Evolutionary conservation across 2,888 invertebrate species (phyloP).

Genomic region (Drosophila niveifrons): DNA sequence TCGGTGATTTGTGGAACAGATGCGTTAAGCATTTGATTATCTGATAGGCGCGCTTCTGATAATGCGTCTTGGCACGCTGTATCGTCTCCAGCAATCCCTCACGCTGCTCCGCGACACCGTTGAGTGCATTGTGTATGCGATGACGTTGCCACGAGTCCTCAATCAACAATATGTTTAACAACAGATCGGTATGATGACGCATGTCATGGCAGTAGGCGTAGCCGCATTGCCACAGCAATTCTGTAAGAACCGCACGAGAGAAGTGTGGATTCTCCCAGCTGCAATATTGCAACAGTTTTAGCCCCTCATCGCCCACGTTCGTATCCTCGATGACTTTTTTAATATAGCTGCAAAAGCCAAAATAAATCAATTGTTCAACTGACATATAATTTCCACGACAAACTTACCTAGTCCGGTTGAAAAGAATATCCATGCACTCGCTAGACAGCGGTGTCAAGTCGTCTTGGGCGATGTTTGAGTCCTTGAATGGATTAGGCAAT

Average conservation of each 20-base stretch:
- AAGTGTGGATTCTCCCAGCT: conserved; percentile 99
- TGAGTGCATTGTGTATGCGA: conserved; percentile 96
- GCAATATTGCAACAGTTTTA: conserved; percentile 95
- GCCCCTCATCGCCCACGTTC: conserved; percentile 95
- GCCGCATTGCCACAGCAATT: conserved; percentile 95
- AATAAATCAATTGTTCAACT: neutral
- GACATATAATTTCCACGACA: neutral
- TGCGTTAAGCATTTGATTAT: conserved; percentile 98
- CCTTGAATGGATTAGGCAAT: conserved; percentile 91
- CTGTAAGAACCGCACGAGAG: conserved; percentile 94
- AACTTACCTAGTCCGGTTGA: conserved; percentile 90
- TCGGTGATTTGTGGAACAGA: conserved; percentile 93
- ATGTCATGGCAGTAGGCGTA: conserved; percentile 97
- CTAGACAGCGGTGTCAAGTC: conserved; percentile 89
- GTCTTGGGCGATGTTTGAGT: conserved; percentile 87
- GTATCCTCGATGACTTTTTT: conserved; percentile 98
- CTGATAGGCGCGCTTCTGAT: conserved; percentile 98
- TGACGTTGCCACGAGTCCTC: conserved; percentile 99
- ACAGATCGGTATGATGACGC: conserved; percentile 95
- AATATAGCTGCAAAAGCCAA: conserved; percentile 88
- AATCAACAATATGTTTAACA: conserved; percentile 93
- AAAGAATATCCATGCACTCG: conserved; percentile 93
- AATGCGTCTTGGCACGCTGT: conserved; percentile 95
- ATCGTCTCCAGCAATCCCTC: conserved; percentile 98
- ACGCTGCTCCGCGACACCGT: conserved; percentile 93